Base-by-base conservation (phyloP, 2,888 invertebrate species). In the Spodoptera exigua region DNA sequence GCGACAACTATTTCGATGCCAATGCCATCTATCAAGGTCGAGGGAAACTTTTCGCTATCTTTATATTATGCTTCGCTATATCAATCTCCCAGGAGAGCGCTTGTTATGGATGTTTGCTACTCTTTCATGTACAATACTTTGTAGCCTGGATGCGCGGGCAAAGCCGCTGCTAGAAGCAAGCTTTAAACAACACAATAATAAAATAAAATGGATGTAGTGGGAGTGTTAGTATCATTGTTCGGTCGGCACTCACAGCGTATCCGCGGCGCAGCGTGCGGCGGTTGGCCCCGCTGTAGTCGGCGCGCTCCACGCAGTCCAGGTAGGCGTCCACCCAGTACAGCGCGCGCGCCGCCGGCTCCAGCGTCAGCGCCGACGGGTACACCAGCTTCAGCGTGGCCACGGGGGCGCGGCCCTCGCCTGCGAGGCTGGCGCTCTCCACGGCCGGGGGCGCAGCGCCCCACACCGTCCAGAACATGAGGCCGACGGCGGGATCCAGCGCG, bases 271-370 rank as follows among this genome's bases (percentile, higher is more conserved):
- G 90, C 4, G 96, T 96, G 81, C 89, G 91, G 55, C 97, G 93
- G 79, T 96, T 95, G 13, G 89, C 89, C 10, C 97, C 98, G 82
- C 96, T 95, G 88, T 98, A 98, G 91, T 97, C 96, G 17, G 97
- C 95, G 62, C 97, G 94, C 89, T 98, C 97, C 4, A 98, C 95
- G 79, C 95, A 96, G 91, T 97, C 97, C 78, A 97, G 94, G 89
- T 97, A 97, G 7, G 96, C 95, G 89, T 98, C 98, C 54, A 96
- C 96, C 97, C 97, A 97, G 89, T 97, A 97, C 17, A 97, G 95
- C 80, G 95, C 95, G 79, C 95, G 94, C 49, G 95, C 95, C 36
- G 97, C 95, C 72, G 95, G 95, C 91, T 98, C 98, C 49, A 97
- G 94, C 14, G 96, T 94, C 34, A 97, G 94, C 57, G 96, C 96